Evolutionary conservation across 2,113 vertebrate genomes (phyloP), one percentile per base, ranked within the genome.

Genomic region (Dasyprocta punctata): DNA sequence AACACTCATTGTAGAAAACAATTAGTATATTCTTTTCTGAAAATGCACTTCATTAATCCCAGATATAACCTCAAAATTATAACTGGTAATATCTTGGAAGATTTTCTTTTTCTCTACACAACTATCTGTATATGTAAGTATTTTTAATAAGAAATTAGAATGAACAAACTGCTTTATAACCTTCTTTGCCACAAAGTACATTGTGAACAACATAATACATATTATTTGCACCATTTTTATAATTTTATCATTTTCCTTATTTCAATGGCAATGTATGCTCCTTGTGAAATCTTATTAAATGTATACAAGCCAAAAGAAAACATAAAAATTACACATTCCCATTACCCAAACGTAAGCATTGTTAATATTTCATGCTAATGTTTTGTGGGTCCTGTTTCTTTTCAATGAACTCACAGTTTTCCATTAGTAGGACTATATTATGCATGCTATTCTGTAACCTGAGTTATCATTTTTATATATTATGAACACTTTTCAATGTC

Each of bases 201-300:
- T 22, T 71, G 22, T 67, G 54, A 94, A 92, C 44, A 97, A 86
- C 88, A 73, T 65, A 90, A 65, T 92, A n/a, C 71, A 92, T 94
- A 86, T 83, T 89, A 49, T 75, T 87, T 28, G 69, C 86, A 91
- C 24, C 36, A 67, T 94, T 95, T 96, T 90, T 93, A 69, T 77
- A 90, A 88, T 95, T 95, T 90, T 90, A 92, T 91, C 52, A 41
- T 82, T 94, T 96, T 89, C 63, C 61, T 96, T 90, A 88, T 94
- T 92, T 94, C 89, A 90, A 7, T 13, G 0, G 63, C 28, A 95
- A 94, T 93, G 36, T 58, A 90, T 85, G 73, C 89, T 92, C 82
- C 89, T 90, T 92, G 69, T 88, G 63, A 95, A 95, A 90, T 94
- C 82, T 63, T 96, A 92, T 87, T 95, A 95, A 94, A 63, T 82